Evolutionary conservation across 2,888 invertebrate species (phyloP), one percentile per base, ranked within the genome.

Genomic region (Drosophila atripex): DNA sequence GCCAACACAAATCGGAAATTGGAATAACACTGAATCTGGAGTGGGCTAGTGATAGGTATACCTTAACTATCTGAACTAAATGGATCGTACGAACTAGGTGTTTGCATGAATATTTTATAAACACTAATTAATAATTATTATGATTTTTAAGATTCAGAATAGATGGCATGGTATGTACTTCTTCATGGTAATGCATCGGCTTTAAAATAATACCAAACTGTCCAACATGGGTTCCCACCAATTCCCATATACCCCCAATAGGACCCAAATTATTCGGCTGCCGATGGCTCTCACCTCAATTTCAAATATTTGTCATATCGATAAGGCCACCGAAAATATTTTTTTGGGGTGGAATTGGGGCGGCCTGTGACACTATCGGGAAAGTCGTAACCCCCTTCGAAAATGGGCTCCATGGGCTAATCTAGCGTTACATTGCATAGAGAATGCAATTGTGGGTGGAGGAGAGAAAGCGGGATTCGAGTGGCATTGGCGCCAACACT

Each of bases 401-500:
- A 21, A 39, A 25, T 18, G n/a, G n/a, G 14, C 12, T 18, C 9
- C 14, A 16, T 21, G 55, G 35, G 57, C n/a, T 63, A 75, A 83
- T 77, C 71, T 71, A 56, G 52, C 58, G 51, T 63, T 71, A 60
- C 77, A 78, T 16, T 73, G 73, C 76, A 50, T 32, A 53, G 51
- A 49, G 49, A 79, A 55, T 76, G 84, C 84, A 69, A 14, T 38
- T 53, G 25, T 7, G 16, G 23, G 30, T 43, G 7, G 14, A 49
- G 51, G 28, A 21, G 39, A 12, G 47, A 35, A 52, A 52, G 14
- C 8, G 25, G 4, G 54, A 47, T 61, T 83, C 43, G 71, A 86
- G 78, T 88, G 77, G 71, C 76, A 61, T 77, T 89, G 89, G 89
- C 89, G 89, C 89, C 89, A 89, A 85, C 89, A 89, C 89, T 89